Evolutionary conservation across 2,888 invertebrate species (phyloP).

Genomic region (Idaea biselata): DNA sequence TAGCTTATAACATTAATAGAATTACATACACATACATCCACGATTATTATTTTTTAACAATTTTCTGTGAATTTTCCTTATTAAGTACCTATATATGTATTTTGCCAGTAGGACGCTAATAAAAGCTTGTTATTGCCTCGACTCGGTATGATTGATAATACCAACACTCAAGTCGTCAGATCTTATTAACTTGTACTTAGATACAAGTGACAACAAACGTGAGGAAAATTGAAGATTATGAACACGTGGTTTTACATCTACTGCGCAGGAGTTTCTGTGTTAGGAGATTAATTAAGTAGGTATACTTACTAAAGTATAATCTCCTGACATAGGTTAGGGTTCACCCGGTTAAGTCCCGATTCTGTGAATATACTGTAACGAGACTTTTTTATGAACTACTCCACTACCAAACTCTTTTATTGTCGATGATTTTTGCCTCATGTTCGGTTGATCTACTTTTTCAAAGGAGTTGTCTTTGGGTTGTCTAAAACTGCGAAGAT

Average conservation of each 20-base stretch:
- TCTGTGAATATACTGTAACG: too few relatives aligned
- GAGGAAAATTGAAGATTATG: constrained; percentile 13
- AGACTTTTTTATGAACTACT: too few relatives aligned
- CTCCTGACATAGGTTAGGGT: too few relatives aligned
- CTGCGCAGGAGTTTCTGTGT: neutral
- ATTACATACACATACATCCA: neutral
- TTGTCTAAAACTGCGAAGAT: too few relatives aligned
- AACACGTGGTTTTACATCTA: neutral
- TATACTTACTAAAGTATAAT: neutral
- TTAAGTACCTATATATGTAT: too few relatives aligned
- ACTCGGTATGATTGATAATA: neutral
- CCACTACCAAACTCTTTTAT: too few relatives aligned
- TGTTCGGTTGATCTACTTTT: too few relatives aligned
- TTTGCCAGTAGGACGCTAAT: neutral
- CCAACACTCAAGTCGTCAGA: neutral
- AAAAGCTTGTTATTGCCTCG: neutral
- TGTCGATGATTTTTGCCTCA: too few relatives aligned
- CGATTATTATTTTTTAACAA: neutral
- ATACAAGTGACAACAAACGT: constrained; percentile 24
- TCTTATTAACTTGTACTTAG: neutral
- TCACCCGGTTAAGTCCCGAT: too few relatives aligned
- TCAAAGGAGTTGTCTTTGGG: too few relatives aligned
- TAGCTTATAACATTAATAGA: neutral
- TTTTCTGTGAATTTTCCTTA: neutral
- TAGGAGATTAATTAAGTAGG: neutral